Conservation (phyloP, 2,113 vertebrate species). For the Catharus fuscescens region DNA sequence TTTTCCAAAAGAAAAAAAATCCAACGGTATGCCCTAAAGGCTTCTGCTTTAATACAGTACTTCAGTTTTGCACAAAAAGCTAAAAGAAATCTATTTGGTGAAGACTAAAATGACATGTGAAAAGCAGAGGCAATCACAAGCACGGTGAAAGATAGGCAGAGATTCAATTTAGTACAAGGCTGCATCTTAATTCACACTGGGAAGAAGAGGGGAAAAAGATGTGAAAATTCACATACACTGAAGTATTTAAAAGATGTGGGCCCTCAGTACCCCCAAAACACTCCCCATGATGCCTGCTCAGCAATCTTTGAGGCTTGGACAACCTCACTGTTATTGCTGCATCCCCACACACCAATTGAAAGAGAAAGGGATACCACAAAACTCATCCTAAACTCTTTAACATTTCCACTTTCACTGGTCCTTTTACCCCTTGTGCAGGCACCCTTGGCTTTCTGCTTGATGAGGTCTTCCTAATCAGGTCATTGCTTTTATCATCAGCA, state of each 20-base stretch:
- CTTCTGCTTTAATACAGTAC: slow-evolving; percentile 41
- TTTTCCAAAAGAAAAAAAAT: slow-evolving; percentile 52
- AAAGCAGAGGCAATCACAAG: slow-evolving; percentile 39
- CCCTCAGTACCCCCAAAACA: background rate
- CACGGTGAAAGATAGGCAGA: slow-evolving; percentile 26
- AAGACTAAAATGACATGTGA: slow-evolving; percentile 57
- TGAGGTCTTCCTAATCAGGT: slow-evolving; percentile 56
- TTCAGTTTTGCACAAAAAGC: slow-evolving; percentile 60
- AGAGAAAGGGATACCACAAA: background rate
- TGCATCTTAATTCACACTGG: slow-evolving; percentile 35
- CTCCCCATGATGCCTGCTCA: background rate
- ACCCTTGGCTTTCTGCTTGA: slow-evolving; percentile 54
- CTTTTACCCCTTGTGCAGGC: background rate
- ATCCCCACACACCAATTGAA: background rate
- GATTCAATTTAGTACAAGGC: slow-evolving; percentile 34
- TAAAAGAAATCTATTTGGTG: slow-evolving; percentile 65
- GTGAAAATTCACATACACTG: background rate
- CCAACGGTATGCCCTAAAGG: background rate
- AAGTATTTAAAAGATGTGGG: background rate
- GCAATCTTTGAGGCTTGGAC: background rate
- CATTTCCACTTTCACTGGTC: background rate
- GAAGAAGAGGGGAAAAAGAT: background rate
- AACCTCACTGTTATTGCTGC: background rate
- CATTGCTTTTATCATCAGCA: slow-evolving; percentile 63
- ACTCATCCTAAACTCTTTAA: background rate